Evolutionary conservation across 2,888 invertebrate genomes (phyloP).

Genomic region (Venusia cambrica): DNA sequence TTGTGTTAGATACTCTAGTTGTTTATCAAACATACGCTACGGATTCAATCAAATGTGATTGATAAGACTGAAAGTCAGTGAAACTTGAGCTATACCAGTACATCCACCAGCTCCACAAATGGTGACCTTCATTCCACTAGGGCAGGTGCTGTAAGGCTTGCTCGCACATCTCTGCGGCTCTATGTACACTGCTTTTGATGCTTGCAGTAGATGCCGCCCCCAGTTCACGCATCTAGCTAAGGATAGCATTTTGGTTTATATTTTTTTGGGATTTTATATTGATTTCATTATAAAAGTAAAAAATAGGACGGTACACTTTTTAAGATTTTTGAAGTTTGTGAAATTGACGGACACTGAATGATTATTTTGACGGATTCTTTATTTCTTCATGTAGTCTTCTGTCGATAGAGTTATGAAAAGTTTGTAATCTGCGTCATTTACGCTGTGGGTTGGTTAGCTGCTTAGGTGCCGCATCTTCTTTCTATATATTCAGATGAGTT

Average conservation of each 20-base stretch:
- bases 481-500: background rate
- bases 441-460: background rate
- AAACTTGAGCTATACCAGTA: too few species aligned
- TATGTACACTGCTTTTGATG: background rate
- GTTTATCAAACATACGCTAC: too few species aligned
- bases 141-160: constrained; percentile 45
- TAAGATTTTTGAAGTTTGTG: constrained; percentile 17
- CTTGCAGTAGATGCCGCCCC: constrained; percentile 3
- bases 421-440: constrained; percentile 4
- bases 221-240: constrained; percentile 1
- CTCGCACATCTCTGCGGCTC: constrained; percentile 1
- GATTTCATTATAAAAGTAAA: constrained; percentile 11
- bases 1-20: too few species aligned
- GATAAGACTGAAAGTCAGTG: too few species aligned
- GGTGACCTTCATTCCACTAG: constrained; percentile 76
- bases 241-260: constrained; percentile 6
- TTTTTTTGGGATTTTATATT: constrained; percentile 12
- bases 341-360: too few species aligned
- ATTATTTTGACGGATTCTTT: too few species aligned
- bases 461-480: background rate
- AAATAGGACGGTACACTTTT: constrained; percentile 5
- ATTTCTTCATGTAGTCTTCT: constrained; percentile 5
- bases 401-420: constrained; percentile 1
- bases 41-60: too few species aligned
- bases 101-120: constrained; percentile 77